Percentiles rank a stretch among this genome's conserved stretches.
These are phyloP conservation scores for Rana temporaria DNA, from an alignment of 2,113 vertebrate genomes.

Conservation along the genomic window DNA sequence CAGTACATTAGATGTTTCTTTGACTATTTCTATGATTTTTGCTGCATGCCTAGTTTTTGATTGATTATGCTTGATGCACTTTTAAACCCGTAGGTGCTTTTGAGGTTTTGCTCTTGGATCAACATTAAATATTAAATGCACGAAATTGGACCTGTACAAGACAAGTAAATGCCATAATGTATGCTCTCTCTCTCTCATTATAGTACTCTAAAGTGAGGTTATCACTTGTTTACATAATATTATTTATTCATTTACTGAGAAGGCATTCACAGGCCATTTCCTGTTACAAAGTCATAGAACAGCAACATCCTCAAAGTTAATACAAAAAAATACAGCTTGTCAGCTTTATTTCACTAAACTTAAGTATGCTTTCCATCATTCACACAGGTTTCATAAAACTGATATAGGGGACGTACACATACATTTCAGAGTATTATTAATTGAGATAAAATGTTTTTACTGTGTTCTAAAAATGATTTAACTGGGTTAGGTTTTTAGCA, in stretches of 20 bases:
- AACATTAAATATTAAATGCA: constrained; percentile 13
- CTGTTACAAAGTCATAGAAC: not conserved
- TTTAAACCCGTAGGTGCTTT: constrained; percentile 1
- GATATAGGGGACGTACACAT: too few relatives aligned
- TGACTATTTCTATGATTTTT: not conserved
- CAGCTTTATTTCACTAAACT: too few relatives aligned
- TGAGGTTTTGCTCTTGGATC: not conserved
- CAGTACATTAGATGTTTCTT: not conserved
- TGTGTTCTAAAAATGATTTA: too few relatives aligned
- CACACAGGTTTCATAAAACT: too few relatives aligned
- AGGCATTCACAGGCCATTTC: not conserved
- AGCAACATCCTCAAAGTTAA: not conserved
- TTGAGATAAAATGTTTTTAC: too few relatives aligned
- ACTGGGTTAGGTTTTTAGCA: too few relatives aligned
- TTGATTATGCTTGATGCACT: constrained; percentile 4
- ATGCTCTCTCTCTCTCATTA: constrained; percentile 3
- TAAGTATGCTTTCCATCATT: too few relatives aligned
- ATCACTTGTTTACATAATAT: constrained; percentile 18
- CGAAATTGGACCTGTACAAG: not conserved
- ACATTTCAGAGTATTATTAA: too few relatives aligned
- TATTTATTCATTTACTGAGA: not conserved
- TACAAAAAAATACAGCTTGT: too few relatives aligned
- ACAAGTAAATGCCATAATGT: not conserved
- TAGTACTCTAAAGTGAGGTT: not conserved
- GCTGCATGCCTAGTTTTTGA: not conserved